Evolutionary conservation across 1,140 invertebrate species (phyloP).

Genomic region (Bacillus rossius): DNA sequence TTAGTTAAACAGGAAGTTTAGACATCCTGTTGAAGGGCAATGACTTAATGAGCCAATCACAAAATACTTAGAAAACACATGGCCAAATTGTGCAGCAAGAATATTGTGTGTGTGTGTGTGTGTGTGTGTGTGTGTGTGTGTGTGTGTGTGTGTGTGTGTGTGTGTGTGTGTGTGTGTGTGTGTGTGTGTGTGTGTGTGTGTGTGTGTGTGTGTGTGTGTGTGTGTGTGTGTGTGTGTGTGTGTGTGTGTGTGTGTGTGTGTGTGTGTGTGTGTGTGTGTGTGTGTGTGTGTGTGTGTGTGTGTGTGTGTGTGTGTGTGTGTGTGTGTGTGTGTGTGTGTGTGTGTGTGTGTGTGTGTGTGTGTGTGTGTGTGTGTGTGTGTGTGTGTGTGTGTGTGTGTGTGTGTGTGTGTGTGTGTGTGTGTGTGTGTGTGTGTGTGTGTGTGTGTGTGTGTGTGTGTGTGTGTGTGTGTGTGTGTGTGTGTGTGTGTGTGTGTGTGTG

Average conservation of each 20-base stretch:
- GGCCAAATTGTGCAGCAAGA: background rate
- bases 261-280: conserved; percentile 33
- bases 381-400: conserved; percentile 16
- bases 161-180: conserved; percentile 16
- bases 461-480: conserved; percentile 9
- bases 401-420: conserved; percentile 10
- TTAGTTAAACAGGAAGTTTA: too few relatives aligned
- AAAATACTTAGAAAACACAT: background rate
- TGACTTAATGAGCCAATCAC: too few relatives aligned
- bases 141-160: conserved; percentile 14
- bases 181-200: conserved; percentile 16
- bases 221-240: conserved; percentile 30
- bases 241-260: conserved; percentile 31
- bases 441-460: conserved; percentile 9
- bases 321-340: conserved; percentile 20
- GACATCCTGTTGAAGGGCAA: too few relatives aligned
- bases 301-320: conserved; percentile 29
- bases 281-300: conserved; percentile 31
- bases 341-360: conserved; percentile 14
- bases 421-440: conserved; percentile 9
- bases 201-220: conserved; percentile 25
- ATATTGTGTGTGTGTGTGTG: conserved; percentile 11
- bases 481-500: conserved; percentile 9
- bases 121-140: conserved; percentile 14
- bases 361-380: conserved; percentile 18